Evolutionary conservation across 2,113 vertebrate genomes (phyloP), one percentile per base, ranked within the genome.

Genomic region (Trinectes maculatus): DNA sequence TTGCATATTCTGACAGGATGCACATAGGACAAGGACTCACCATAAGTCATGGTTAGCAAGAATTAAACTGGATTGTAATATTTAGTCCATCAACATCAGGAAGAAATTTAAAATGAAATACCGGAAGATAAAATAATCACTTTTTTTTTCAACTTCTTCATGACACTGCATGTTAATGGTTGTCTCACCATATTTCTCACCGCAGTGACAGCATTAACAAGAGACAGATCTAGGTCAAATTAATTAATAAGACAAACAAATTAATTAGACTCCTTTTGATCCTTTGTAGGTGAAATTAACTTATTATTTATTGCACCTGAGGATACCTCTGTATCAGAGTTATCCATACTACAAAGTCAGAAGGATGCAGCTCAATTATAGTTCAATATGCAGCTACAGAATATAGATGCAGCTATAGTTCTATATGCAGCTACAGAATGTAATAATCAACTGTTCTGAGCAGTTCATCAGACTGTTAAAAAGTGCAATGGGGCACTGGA

Each of bases 151-250:
- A n/a, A n/a, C n/a, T 40, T 44, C 1, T 39, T 31, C 31, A 21
- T 39, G 48, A 60, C 46, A 26, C 55, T 34, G 33, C 24, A 51
- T 28, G n/a, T 36, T 74, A 64, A 71, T 62, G 39, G 62, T 7
- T 1, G 7, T 33, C 54, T 60, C 68, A 22, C 36, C 19, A 37
- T 39, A 62, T 55, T 46, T 39, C 57, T 66, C 42, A 31, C 34
- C 12, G 28, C 33, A 39, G 33, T 28, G 60, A 66, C 46, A 54
- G 63, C 59, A 67, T 46, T 51, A 9, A 74, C 3, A 28, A 56
- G 33, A 62, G 34, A 10, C 28, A 58, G 44, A 78, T 42, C 36
- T 26, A 43, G 57, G 59, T 52, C 56, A 52, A 47, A 75, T n/a
- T n/a, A n/a, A n/a, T n/a, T 13, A 69, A 46, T 15, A 49, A 56